Evolutionary conservation across 2,888 invertebrate species (phyloP).

Genomic region (Sylvicola fuscatus): DNA sequence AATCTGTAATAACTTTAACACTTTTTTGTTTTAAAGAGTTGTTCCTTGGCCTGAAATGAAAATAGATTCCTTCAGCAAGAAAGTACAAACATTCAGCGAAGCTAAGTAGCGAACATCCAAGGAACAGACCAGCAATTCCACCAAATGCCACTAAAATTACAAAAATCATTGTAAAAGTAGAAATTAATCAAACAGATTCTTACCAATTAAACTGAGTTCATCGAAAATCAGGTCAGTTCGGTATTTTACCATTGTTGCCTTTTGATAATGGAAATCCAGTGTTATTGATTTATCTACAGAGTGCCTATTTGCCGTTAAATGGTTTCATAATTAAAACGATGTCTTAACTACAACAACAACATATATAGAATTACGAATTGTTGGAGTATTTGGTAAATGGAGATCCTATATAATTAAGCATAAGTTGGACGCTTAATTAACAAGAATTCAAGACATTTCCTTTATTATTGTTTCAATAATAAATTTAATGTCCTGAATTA

Average conservation of each 20-base stretch:
- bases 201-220: conserved; percentile 16
- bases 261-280: conserved; percentile 15
- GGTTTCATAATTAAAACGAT: too few relatives aligned
- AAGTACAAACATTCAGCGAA: conserved; percentile 26
- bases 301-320: too few relatives aligned
- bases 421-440: too few relatives aligned
- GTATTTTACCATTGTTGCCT: conserved; percentile 15
- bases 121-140: conserved; percentile 27
- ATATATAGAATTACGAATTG: too few relatives aligned
- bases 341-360: too few relatives aligned
- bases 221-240: conserved; percentile 15
- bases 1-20: too few relatives aligned
- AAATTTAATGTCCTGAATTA: background rate
- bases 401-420: too few relatives aligned
- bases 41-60: conserved; percentile 9
- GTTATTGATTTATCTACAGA: conserved; percentile 6
- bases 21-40: too few relatives aligned
- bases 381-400: too few relatives aligned
- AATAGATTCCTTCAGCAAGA: conserved; percentile 15
- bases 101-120: conserved; percentile 27
- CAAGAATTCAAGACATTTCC: too few relatives aligned
- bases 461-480: background rate
- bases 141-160: conserved; percentile 23
- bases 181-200: too few relatives aligned
- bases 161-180: too few relatives aligned